phyloP scores from a whole-genome alignment of 2,113 vertebrate genomes.

The Puffinus mauretanicus region DNA sequence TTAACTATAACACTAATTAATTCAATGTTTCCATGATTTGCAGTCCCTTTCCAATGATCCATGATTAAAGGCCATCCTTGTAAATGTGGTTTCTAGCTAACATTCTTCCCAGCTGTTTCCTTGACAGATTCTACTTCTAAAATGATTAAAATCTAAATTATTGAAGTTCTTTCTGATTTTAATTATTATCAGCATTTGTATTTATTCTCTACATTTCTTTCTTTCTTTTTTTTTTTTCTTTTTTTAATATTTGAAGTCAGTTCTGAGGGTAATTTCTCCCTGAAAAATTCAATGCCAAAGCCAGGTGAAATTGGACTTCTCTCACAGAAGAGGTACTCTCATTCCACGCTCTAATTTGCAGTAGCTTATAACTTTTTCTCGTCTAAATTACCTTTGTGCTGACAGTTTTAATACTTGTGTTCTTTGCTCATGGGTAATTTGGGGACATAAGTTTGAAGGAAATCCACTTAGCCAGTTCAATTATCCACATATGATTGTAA shows the following conservation, averaged over 20 bases:
- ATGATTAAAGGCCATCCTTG: background rate
- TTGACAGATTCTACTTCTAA: background rate
- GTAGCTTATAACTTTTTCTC: background rate
- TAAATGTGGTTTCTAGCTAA: background rate
- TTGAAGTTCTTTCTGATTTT: background rate
- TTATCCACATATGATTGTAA: background rate
- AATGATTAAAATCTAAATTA: background rate
- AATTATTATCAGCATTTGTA: background rate
- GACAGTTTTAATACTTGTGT: background rate
- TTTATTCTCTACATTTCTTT: background rate
- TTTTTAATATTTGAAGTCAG: background rate
- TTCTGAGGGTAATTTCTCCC: background rate
- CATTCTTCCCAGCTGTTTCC: background rate
- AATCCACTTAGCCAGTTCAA: background rate
- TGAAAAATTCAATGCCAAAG: background rate
- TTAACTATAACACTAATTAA: background rate
- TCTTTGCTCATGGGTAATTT: background rate
- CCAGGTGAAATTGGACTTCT: background rate
- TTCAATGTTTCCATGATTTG: background rate
- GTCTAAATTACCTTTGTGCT: background rate
- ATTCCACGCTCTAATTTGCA: background rate
- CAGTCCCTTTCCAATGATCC: background rate
- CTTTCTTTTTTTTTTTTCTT: background rate
- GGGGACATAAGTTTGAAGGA: background rate
- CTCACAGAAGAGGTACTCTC: background rate